Conservation (phyloP, 2,113 vertebrate genomes). For the Ivindomyrus marchei region DNA sequence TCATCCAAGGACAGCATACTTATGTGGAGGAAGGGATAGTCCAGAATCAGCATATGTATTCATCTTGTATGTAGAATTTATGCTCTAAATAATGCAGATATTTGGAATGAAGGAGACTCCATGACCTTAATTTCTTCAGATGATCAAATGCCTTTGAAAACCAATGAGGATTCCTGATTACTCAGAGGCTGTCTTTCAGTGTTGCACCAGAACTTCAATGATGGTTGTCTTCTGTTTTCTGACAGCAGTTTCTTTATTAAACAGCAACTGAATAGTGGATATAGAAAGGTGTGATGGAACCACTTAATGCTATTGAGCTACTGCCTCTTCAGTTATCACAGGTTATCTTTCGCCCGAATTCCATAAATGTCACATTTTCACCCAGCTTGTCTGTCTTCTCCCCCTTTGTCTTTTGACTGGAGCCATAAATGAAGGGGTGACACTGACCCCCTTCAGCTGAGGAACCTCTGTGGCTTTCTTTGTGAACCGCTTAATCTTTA, state of each 20-base stretch:
- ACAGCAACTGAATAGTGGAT: constrained; percentile 44
- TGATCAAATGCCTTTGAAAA: background rate
- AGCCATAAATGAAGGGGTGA: background rate
- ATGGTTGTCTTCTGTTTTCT: constrained; percentile 27
- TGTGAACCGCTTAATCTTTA: background rate
- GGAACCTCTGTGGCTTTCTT: background rate
- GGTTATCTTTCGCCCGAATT: constrained; percentile 61
- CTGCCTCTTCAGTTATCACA: constrained; percentile 57
- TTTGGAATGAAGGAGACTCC: background rate
- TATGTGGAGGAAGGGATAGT: background rate
- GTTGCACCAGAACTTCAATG: constrained; percentile 15
- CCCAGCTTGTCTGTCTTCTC: background rate
- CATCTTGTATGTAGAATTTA: background rate
- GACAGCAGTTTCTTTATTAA: constrained; percentile 34
- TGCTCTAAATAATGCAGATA: background rate
- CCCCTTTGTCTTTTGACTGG: background rate
- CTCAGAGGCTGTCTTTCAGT: background rate
- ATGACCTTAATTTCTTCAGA: background rate
- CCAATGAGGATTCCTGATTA: background rate
- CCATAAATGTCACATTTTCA: constrained; percentile 37
- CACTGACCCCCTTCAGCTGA: background rate
- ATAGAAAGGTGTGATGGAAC: constrained; percentile 46
- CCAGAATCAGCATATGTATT: background rate
- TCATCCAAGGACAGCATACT: background rate
- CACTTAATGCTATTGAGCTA: constrained; percentile 56